Evolutionary conservation across 2,113 vertebrate species (phyloP).

Genomic region (Andinoacara biseriatus): DNA sequence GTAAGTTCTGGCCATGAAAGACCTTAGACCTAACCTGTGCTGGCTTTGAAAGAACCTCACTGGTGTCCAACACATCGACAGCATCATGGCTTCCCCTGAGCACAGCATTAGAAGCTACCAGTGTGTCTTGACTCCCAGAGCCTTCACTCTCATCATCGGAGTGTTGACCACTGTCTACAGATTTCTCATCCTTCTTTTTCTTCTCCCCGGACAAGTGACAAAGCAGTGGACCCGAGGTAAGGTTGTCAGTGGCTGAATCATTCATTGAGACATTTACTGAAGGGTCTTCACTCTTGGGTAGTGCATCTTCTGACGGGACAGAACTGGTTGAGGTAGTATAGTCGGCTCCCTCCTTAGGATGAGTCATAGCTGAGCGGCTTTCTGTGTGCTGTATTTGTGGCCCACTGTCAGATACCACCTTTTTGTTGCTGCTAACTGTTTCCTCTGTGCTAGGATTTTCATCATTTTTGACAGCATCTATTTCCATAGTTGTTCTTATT

Average conservation of each 20-base stretch:
- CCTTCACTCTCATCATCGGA: conserved; percentile 68
- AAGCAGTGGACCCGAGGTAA: conserved; percentile 41
- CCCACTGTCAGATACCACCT: conserved; percentile 25
- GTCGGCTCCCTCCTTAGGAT: not conserved
- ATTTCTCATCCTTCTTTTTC: conserved; percentile 69
- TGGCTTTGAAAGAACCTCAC: conserved; percentile 24
- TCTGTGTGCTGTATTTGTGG: conserved; percentile 10
- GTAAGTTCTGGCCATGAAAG: not conserved
- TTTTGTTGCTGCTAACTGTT: conserved; percentile 34
- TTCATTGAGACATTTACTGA: conserved; percentile 25
- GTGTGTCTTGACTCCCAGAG: conserved; percentile 66
- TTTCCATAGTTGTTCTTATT: not conserved
- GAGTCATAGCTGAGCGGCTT: not conserved
- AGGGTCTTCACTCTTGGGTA: not conserved
- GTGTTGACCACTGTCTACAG: conserved; percentile 78
- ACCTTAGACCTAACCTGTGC: not conserved
- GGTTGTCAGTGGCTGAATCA: conserved; percentile 17
- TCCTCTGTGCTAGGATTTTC: not conserved
- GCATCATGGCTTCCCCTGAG: conserved; percentile 54
- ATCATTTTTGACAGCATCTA: conserved; percentile 38
- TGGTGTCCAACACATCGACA: conserved; percentile 56
- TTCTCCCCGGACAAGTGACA: conserved; percentile 23
- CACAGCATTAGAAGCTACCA: conserved; percentile 52
- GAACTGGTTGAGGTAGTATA: not conserved
- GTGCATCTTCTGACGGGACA: conserved; percentile 7